phyloP scores from a whole-genome alignment of 2,797 vertebrate species.

The Cichlasoma orientale region DNA sequence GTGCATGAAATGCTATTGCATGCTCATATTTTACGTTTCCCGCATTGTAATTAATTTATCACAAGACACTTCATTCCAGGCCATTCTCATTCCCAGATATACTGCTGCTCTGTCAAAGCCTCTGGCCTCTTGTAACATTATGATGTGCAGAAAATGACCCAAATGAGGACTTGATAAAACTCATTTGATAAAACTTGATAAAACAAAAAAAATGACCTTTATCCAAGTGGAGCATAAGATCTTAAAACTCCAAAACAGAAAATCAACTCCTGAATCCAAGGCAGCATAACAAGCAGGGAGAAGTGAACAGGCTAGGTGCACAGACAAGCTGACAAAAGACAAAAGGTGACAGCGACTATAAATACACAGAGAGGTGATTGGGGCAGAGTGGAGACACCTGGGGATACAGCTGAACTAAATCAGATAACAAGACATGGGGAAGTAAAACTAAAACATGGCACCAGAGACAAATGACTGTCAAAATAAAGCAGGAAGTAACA shows the following conservation, averaged over 20 bases:
- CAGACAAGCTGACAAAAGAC: background rate
- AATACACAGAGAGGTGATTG: background rate
- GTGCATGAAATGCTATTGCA: background rate
- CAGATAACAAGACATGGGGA: background rate
- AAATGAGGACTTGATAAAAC: background rate
- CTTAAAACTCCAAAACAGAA: background rate
- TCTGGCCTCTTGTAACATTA: background rate
- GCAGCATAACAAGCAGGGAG: background rate
- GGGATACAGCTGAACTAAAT: background rate
- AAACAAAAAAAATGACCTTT: background rate
- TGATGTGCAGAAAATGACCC: background rate
- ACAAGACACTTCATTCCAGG: background rate
- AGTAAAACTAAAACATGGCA: background rate
- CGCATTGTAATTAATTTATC: background rate
- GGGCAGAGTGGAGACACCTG: background rate
- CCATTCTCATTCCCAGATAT: background rate
- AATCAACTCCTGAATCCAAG: background rate
- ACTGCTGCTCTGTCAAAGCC: background rate
- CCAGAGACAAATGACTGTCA: background rate
- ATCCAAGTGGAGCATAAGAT: background rate
- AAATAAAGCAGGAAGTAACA: background rate
- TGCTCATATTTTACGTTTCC: background rate
- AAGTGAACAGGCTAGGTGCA: background rate
- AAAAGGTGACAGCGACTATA: background rate
- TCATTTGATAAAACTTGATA: no score